Conservation (phyloP, 2,888 invertebrate genomes). For the Drosophila siamana region DNA sequence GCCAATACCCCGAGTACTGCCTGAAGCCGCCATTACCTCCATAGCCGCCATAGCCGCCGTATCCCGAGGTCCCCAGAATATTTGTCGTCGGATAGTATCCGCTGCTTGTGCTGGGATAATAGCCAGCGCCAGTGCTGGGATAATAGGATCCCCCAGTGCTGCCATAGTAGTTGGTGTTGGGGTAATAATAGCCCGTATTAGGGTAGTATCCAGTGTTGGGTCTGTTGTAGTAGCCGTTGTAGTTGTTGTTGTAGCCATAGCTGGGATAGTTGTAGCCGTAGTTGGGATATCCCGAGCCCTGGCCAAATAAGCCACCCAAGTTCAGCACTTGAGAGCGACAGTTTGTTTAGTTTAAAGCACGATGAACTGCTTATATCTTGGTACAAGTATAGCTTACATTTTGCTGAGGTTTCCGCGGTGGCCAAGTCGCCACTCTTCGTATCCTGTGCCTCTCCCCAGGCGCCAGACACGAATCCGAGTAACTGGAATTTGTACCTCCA, state of each 20-base stretch:
- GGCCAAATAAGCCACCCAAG: conserved; percentile 84
- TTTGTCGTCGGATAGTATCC: conserved; percentile 82
- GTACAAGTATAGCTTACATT: conserved; percentile 78
- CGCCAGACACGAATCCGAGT: conserved; percentile 25
- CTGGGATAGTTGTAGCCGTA: conserved; percentile 60
- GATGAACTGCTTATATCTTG: conserved; percentile 35
- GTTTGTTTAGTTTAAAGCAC: not conserved
- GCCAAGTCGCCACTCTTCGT: conserved; percentile 66
- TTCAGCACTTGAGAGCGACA: conserved; percentile 80
- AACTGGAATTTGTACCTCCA: conserved; percentile 33
- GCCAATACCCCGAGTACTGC: conserved; percentile 88
- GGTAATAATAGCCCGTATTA: conserved; percentile 40
- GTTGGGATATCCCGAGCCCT: conserved; percentile 56
- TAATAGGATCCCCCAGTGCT: conserved; percentile 29
- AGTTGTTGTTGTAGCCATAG: conserved; percentile 47
- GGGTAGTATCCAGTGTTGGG: conserved; percentile 57
- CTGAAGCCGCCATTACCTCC: conserved; percentile 88
- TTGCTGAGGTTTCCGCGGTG: conserved; percentile 82
- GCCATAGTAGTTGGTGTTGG: conserved; percentile 23
- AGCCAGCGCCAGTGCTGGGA: conserved; percentile 37
- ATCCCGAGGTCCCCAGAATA: conserved; percentile 75
- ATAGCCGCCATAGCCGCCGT: conserved; percentile 87
- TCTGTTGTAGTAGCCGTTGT: conserved; percentile 40
- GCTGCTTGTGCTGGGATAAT: conserved; percentile 42
- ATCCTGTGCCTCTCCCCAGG: conserved; percentile 39